These are phyloP conservation scores for Polyommatus icarus DNA, from an alignment of 2,888 invertebrate species.

Conservation along the genomic window DNA sequence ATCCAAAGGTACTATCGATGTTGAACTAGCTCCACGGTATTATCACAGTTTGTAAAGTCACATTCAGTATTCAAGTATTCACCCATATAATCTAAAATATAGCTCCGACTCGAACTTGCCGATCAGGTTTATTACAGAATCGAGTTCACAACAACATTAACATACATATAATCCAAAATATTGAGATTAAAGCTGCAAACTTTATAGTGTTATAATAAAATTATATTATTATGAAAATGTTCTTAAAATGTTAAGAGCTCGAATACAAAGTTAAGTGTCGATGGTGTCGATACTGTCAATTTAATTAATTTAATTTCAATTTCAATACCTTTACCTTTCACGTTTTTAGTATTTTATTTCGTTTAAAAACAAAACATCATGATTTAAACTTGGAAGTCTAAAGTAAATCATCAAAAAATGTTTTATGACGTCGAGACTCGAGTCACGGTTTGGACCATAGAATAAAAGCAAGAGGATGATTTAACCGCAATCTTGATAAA, in stretches of 20 bases:
- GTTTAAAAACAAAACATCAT: neutral
- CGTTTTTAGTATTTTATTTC: neutral
- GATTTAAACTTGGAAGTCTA: neutral
- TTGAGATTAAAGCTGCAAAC: conserved; percentile 1
- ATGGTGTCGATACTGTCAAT: neutral
- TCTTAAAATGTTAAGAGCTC: neutral
- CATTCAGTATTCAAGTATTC: neutral
- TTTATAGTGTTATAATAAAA: neutral
- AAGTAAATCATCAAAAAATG: neutral
- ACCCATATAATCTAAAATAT: conserved; percentile 1
- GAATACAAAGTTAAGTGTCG: neutral
- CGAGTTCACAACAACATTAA: conserved; percentile 15
- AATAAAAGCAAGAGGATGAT: conserved; percentile 2
- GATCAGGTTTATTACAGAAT: conserved; percentile 21
- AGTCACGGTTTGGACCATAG: neutral
- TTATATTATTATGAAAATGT: neutral
- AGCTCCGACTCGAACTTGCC: neutral
- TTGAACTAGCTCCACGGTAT: neutral
- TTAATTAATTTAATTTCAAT: neutral
- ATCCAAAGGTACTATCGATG: neutral
- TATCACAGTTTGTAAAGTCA: conserved; percentile 6
- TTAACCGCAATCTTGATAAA: conserved; percentile 21
- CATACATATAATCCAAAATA: conserved; percentile 16
- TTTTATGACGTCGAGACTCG: neutral
- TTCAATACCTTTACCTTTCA: neutral